Evolutionary conservation across 1,140 invertebrate genomes (phyloP).

Genomic region (Augochlora pura): DNA sequence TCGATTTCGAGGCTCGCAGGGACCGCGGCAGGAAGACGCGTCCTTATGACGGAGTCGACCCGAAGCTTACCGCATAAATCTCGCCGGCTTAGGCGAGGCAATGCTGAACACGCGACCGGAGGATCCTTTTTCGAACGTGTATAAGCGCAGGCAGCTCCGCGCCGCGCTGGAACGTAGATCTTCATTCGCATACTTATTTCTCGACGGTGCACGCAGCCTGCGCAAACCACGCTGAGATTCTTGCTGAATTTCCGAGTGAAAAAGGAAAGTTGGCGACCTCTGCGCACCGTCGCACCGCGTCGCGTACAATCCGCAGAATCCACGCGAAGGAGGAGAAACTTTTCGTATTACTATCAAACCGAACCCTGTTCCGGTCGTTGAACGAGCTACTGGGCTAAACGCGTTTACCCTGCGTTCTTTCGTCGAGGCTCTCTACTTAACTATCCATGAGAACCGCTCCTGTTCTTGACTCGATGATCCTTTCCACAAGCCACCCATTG

Average conservation of each 20-base stretch:
- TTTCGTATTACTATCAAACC: neutral
- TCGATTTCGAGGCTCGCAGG: constrained; percentile 5
- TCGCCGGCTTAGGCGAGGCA: constrained; percentile 26
- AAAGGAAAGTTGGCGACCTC: constrained; percentile 8
- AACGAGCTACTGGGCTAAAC: neutral
- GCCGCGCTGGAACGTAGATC: constrained; percentile 18
- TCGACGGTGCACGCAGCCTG: neutral
- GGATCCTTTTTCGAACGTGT: constrained; percentile 26
- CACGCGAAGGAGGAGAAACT: neutral
- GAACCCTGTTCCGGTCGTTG: neutral
- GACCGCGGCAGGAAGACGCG: neutral
- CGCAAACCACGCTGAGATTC: constrained; percentile 7
- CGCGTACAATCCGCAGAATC: no score
- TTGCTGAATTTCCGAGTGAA: constrained; percentile 15
- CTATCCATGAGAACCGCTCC: neutral
- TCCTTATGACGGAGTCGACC: constrained; percentile 9
- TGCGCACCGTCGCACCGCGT: neutral
- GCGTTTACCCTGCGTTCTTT: neutral
- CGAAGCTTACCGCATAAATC: constrained; percentile 29
- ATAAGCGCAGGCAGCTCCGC: neutral
- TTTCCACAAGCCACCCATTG: no score
- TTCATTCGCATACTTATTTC: constrained; percentile 19
- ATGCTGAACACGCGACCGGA: constrained; percentile 25
- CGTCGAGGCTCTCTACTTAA: neutral
- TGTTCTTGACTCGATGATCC: no score